phyloP scores from a whole-genome alignment of 2,888 invertebrate genomes.

The Heliothis peltigera region DNA sequence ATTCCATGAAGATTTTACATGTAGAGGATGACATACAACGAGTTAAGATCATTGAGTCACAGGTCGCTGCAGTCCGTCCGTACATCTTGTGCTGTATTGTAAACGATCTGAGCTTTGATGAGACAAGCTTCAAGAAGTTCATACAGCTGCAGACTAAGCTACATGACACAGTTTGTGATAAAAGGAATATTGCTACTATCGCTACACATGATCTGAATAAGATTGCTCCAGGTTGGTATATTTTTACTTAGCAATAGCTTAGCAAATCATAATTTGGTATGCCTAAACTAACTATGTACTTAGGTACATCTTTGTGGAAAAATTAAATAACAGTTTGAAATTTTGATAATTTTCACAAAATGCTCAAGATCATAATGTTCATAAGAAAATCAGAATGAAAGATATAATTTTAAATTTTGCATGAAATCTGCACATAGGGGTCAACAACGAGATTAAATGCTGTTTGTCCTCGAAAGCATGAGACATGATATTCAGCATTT shows the following conservation, averaged over 20 bases:
- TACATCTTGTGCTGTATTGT: conserved; percentile 94
- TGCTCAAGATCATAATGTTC: too few species aligned
- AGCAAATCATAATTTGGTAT: too few species aligned
- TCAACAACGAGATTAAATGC: too few species aligned
- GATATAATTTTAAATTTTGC: too few species aligned
- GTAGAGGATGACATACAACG: conserved; percentile 85
- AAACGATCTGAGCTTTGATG: conserved; percentile 90
- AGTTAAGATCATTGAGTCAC: conserved; percentile 88
- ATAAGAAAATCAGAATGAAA: too few species aligned
- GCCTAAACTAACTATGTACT: too few species aligned
- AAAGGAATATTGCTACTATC: conserved; percentile 94
- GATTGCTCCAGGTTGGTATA: conserved; percentile 88
- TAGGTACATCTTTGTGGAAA: too few species aligned
- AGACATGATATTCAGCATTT: too few species aligned
- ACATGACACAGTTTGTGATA: conserved; percentile 94
- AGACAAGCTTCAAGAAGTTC: conserved; percentile 92
- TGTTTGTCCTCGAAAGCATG: too few species aligned
- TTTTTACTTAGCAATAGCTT: background rate
- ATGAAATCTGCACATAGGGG: too few species aligned
- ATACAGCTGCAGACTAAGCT: conserved; percentile 94
- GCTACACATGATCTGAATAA: conserved; percentile 95
- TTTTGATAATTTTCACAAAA: too few species aligned
- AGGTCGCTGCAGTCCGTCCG: conserved; percentile 91
- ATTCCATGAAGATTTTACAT: conserved; percentile 84
- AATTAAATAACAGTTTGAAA: too few species aligned